A percentile compares a stretch with the other conserved stretches of the same genome.
Conservation (phyloP, 2,113 vertebrate genomes). For the Xiphorhynchus elegans region DNA sequence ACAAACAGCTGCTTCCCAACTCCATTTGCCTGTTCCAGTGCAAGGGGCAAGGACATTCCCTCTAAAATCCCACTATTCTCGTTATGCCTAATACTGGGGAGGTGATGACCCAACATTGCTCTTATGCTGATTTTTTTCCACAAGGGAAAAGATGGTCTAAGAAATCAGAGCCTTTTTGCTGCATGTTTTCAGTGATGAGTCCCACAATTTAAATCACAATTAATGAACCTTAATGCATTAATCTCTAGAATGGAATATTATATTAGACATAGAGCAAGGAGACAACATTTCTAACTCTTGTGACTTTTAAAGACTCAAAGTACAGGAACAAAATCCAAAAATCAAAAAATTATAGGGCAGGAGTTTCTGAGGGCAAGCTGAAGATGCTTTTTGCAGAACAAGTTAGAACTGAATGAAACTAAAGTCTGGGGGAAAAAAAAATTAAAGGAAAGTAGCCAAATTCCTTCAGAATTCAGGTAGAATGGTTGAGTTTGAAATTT, state of each 20-base stretch:
- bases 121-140: neutral
- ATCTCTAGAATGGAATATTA: neutral
- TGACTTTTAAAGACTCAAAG: neutral
- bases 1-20: neutral
- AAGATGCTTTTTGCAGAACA: neutral
- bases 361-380: neutral
- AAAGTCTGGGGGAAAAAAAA: fast-evolving
- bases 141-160: neutral
- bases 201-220: neutral
- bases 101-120: neutral
- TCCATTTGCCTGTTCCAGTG: neutral
- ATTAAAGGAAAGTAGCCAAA: neutral
- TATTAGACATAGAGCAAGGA: neutral
- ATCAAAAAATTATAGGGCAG: neutral
- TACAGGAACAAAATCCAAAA: neutral
- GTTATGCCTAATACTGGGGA: neutral
- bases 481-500: neutral
- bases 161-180: neutral
- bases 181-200: neutral
- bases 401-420: neutral
- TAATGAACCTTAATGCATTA: neutral
- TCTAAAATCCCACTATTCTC: neutral
- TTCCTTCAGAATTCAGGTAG: neutral
- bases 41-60: neutral
- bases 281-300: neutral